phyloP scores from a whole-genome alignment of 1,140 invertebrate genomes.

The Hetaerina americana region DNA sequence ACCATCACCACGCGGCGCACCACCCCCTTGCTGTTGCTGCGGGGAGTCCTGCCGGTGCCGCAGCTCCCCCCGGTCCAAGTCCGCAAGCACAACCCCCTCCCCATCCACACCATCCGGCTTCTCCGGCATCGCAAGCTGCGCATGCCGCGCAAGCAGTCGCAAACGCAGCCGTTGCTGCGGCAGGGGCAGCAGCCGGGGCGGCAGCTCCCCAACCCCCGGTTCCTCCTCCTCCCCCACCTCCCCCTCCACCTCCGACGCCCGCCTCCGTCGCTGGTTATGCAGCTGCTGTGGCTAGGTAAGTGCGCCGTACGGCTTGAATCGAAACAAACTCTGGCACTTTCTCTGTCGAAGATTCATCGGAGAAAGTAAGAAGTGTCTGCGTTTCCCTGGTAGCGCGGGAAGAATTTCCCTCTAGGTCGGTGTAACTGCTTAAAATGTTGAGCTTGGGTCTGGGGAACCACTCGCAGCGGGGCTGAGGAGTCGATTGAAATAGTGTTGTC shows the following conservation, averaged over 20 bases:
- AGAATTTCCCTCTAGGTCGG: no score
- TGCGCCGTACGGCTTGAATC: no score
- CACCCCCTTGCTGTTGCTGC: background rate
- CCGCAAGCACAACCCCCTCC: background rate
- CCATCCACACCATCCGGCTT: background rate
- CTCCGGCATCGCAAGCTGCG: background rate
- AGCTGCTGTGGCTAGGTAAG: background rate
- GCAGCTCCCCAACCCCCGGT: background rate
- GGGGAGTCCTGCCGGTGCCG: background rate
- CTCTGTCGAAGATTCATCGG: no score
- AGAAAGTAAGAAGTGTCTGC: no score
- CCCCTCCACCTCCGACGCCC: background rate
- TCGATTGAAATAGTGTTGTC: no score
- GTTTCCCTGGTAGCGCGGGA: no score
- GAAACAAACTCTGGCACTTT: no score
- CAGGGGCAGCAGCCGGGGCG: background rate
- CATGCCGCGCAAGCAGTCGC: background rate
- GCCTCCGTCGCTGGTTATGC: background rate
- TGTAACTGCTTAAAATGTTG: no score
- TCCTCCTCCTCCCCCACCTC: background rate
- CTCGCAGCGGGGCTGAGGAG: no score
- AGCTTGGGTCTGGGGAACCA: no score
- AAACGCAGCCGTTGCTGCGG: background rate
- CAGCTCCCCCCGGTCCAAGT: background rate
- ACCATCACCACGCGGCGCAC: constrained; percentile 19